Evolutionary conservation across 2,113 vertebrate genomes (phyloP).

Genomic region (Spermophilus dauricus): DNA sequence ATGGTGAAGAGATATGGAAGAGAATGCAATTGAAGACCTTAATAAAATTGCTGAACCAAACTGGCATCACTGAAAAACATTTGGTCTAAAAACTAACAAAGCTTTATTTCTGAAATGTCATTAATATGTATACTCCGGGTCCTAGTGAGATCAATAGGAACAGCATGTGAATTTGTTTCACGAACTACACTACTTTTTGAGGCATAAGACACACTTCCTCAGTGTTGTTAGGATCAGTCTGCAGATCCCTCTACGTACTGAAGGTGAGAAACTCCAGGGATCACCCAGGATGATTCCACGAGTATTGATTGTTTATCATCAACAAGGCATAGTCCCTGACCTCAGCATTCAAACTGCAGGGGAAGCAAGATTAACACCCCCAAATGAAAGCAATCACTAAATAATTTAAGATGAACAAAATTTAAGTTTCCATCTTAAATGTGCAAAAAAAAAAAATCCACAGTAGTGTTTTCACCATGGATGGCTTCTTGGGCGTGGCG

Average conservation of each 20-base stretch:
- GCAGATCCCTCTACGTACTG: not conserved
- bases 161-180: not conserved
- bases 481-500: not conserved
- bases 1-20: not conserved
- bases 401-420: not conserved
- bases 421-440: not conserved
- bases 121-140: not conserved
- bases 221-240: not conserved
- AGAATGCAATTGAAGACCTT: slow-evolving; percentile 1
- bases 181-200: not conserved
- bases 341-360: not conserved
- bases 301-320: not conserved
- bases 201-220: not conserved
- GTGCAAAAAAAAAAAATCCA: not conserved
- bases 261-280: not conserved
- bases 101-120: not conserved
- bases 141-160: not conserved
- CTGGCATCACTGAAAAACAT: not conserved
- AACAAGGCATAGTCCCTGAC: not conserved
- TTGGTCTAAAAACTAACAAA: not conserved
- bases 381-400: not conserved
- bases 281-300: not conserved
- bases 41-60: not conserved
- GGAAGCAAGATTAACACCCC: not conserved
- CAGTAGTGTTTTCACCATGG: not conserved